phyloP scores from a whole-genome alignment of 2,888 invertebrate species.

The Adelphocoris suturalis region DNA sequence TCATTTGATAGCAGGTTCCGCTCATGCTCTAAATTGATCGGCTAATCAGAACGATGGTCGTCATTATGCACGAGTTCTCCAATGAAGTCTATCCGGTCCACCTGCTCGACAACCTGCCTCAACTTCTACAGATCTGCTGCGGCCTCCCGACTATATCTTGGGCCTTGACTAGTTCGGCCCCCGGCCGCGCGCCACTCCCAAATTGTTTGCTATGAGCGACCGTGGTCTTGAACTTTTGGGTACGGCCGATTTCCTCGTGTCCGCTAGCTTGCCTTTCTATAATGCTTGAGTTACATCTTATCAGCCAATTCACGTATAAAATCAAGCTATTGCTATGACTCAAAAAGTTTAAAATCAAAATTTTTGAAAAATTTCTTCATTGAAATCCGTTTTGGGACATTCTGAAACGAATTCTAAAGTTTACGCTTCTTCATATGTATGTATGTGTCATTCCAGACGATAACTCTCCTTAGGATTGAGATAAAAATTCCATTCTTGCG shows the following conservation, averaged over 20 bases:
- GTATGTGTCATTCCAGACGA: too few relatives aligned
- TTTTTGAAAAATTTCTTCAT: too few relatives aligned
- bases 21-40: not conserved
- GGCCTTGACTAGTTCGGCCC: not conserved
- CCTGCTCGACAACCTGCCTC: constrained; percentile 3
- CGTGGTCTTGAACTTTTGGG: constrained; percentile 11
- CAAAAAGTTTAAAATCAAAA: too few relatives aligned
- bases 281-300: not conserved
- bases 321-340: too few relatives aligned
- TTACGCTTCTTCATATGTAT: too few relatives aligned
- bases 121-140: not conserved
- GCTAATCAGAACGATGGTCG: not conserved
- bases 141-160: not conserved
- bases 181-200: not conserved
- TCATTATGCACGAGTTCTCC: not conserved
- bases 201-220: constrained; percentile 8
- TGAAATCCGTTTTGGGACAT: too few relatives aligned
- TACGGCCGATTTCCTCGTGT: not conserved
- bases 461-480: too few relatives aligned
- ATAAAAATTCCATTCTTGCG: too few relatives aligned
- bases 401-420: too few relatives aligned
- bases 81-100: not conserved
- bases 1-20: not conserved
- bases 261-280: not conserved
- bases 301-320: too few relatives aligned